Base-by-base conservation (phyloP, 2,797 vertebrate species). In the Silurus aristotelis region DNA sequence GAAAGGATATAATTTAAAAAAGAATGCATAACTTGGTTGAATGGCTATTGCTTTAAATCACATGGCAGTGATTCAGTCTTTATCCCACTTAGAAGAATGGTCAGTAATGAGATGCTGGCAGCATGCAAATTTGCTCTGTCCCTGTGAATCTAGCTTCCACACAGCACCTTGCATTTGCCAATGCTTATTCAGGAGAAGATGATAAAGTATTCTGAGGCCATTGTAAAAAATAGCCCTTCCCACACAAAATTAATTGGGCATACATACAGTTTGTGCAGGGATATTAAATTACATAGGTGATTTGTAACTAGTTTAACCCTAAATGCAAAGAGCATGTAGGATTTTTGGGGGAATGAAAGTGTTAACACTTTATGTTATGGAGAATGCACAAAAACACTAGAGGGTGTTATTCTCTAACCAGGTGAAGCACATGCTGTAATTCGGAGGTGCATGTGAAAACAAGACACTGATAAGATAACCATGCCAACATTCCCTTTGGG, bases 281-380 rank as follows among this genome's bases (percentile, higher is more conserved):
- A 80, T 85, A 38, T 73, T 71, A 82, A 67, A 31, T 63, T 78
- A 27, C 64, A 77, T 55, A 66, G 20, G 20, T 8, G 31, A 46
- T 4, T 1, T n/a, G 31, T n/a, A 85, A 77, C 61, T 55, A 83
- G 55, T 25, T 1, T 20, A 9, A 64, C 82, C 81, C 15, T 38
- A 52, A 76, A 84, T 46, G 46, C 38, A 81, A 87, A 84, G 77
- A 84, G 86, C 86, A 78, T 79, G 56, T 58, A 55, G 66, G 27
- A 78, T 19, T 85, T 84, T 0, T 9, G 60, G 48, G 43, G 78
- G 70, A 8, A 52, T 52, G 10, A 52, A 52, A 20, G 25, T 86
- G 31, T 63, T 82, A 67, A 87, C 79, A 80, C 77, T 67, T 80
- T 77, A 43, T 82, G 55, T 71, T 55, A 12, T 31, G 66, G 6